Base-by-base conservation (phyloP, 2,888 invertebrate genomes). In the Ecliptopera silaceata region DNA sequence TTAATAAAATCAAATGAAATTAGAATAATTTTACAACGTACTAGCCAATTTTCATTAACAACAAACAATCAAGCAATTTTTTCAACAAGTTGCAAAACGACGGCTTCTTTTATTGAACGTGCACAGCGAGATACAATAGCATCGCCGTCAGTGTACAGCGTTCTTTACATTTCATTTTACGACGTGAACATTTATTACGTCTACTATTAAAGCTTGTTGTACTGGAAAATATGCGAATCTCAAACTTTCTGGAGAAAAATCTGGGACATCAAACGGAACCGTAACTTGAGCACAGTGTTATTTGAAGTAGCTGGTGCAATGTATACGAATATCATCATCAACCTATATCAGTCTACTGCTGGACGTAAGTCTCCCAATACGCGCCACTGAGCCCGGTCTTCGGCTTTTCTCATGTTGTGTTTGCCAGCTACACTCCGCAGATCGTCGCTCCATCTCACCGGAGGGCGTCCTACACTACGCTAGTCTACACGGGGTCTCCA, bases 111-210 rank as follows among this genome's bases (percentile, higher is more conserved):
- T 46, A 22, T 36, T 22, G 22, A n/a, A n/a, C 1, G 3, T 12
- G 36, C 36, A 15, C 36, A 15, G 36, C 36, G 15, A 8, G 22
- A 36, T 17, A 29, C 41, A 49, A 52, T 17, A 49, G 17, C 15
- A 38, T 46, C 18, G 26, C 69, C 63, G 38, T 38, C 56, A 58
- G 53, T 72, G 64, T 43, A 55, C 51, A 50, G 51, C 57, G 43
- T 51, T 29, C 66, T 57, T 64, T 65, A 69, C 65, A 69, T 63
- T 66, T 74, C 74, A 74, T 77, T 71, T 71, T 69, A 61, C 64
- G 65, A 64, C 70, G 69, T 72, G 74, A 70, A 59, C 68, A 79
- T 79, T 79, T 77, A 75, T 75, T 70, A 77, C 63, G 65, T 69
- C 66, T 70, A 66, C 73, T 75, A 72, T 70, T 69, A 74, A 76